Base-by-base conservation (phyloP, 2,113 vertebrate species). In the Oncorhynchus mykiss region DNA sequence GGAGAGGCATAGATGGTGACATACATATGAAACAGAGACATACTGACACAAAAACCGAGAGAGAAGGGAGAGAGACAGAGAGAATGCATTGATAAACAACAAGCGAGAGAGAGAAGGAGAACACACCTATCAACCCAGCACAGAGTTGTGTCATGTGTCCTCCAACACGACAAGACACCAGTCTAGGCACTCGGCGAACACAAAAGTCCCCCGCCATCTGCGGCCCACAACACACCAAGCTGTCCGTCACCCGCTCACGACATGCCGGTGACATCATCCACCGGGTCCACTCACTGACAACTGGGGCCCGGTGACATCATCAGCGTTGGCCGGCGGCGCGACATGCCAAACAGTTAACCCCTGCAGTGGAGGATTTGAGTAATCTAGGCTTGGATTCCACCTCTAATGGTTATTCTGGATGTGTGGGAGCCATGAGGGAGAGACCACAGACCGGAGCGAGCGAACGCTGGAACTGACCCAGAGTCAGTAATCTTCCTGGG, bases 141-240 rank as follows among this genome's bases (percentile, higher is more conserved):
- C 57, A 25, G 64, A 66, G 64, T 3, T 11, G 25, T 14, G 29
- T 12, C 84, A 11, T 62, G 78, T 88, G 86, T 90, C 85, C 80
- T 65, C 77, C 80, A 48, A 54, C 85, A 84, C 72, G 24, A 87
- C 85, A 71, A 74, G 88, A 87, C 71, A 78, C 78, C 83, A 83
- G 79, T 82, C 80, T 85, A 88, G 86, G 88, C 86, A 80, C 86
- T 74, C 25, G 59, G 79, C 45, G 9, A 72, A 71, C 71, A 57
- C 62, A 25, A 7, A 45, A 48, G 16, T 8, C 48, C 64, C 69
- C 75, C 79, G 81, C 90, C 90, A 91, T 91, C 90, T 91, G 90
- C 54, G 87, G 83, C 88, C 85, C 39, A 74, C 82, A 87, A 87
- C 82, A 89, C 88, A 86, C 80, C 85, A 84, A 87, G 88, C 88